phyloP scores from a whole-genome alignment of 2,797 vertebrate genomes.

The Syndactyla subalaris region DNA sequence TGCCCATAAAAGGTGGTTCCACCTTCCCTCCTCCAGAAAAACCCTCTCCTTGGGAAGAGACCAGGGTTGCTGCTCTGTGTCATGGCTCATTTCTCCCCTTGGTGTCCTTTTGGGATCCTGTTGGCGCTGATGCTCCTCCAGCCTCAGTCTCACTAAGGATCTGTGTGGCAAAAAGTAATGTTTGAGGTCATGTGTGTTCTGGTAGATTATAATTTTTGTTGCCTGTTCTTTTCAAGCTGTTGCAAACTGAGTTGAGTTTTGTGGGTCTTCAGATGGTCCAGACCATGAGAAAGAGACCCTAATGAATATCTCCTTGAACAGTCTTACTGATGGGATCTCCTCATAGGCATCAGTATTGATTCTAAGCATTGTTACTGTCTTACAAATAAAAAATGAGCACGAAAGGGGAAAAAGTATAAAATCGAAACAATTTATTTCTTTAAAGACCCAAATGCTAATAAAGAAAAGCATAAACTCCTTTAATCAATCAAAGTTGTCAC shows the following conservation, averaged over 20 bases:
- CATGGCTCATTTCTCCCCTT: neutral
- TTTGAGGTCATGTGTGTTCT: neutral
- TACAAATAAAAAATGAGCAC: neutral
- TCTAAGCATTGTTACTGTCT: neutral
- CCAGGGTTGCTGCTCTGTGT: neutral
- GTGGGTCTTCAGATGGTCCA: neutral
- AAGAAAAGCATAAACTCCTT: slow-evolving; percentile 35
- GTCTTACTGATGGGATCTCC: neutral
- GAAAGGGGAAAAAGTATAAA: neutral
- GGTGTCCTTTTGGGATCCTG: neutral
- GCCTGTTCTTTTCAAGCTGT: neutral
- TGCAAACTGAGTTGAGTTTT: neutral
- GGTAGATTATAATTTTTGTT: neutral
- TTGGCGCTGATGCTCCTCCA: neutral
- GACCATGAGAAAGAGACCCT: neutral
- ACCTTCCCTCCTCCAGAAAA: neutral
- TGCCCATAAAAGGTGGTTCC: fast-evolving
- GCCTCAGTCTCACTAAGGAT: neutral
- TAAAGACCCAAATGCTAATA: slow-evolving; percentile 40
- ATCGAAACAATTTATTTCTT: slow-evolving; percentile 12
- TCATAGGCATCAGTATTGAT: neutral
- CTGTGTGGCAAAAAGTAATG: neutral
- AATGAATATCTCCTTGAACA: neutral
- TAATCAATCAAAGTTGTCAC: slow-evolving; percentile 70
- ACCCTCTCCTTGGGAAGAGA: neutral